Conservation (phyloP, 2,113 vertebrate species). For the Vidua macroura region DNA sequence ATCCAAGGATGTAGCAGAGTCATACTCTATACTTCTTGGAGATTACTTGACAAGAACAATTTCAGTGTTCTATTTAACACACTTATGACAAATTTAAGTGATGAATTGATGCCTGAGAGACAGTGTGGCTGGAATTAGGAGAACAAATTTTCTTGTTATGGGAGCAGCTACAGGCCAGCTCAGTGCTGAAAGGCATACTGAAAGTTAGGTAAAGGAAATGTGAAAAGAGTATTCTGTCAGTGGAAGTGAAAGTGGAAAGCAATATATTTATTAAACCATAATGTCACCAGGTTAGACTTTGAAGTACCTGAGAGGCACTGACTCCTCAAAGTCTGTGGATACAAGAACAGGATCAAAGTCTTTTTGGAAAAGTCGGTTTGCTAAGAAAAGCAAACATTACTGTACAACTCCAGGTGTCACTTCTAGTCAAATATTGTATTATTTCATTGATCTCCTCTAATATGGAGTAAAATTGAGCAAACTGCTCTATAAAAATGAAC, state of each 20-base stretch:
- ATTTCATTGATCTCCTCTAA: constrained; percentile 31
- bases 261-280: constrained; percentile 67
- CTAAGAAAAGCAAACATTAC: constrained; percentile 41
- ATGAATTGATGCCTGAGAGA: constrained; percentile 69
- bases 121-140: constrained; percentile 60
- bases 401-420: background rate
- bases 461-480: constrained; percentile 9
- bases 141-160: constrained; percentile 61
- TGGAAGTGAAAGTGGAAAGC: constrained; percentile 45
- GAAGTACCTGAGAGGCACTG: constrained; percentile 29
- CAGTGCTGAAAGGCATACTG: constrained; percentile 60
- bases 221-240: constrained; percentile 58
- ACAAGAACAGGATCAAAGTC: constrained; percentile 43
- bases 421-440: constrained; percentile 4
- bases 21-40: constrained; percentile 53
- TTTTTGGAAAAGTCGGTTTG: constrained; percentile 7
- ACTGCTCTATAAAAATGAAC: constrained; percentile 3
- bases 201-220: constrained; percentile 52
- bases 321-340: constrained; percentile 30
- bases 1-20: constrained; percentile 47
- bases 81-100: constrained; percentile 71
- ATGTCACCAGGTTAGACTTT: constrained; percentile 53
- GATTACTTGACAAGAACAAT: constrained; percentile 73
- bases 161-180: constrained; percentile 63
- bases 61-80: constrained; percentile 70